Conservation (phyloP, 2,797 vertebrate species). For the Fringilla coelebs region DNA sequence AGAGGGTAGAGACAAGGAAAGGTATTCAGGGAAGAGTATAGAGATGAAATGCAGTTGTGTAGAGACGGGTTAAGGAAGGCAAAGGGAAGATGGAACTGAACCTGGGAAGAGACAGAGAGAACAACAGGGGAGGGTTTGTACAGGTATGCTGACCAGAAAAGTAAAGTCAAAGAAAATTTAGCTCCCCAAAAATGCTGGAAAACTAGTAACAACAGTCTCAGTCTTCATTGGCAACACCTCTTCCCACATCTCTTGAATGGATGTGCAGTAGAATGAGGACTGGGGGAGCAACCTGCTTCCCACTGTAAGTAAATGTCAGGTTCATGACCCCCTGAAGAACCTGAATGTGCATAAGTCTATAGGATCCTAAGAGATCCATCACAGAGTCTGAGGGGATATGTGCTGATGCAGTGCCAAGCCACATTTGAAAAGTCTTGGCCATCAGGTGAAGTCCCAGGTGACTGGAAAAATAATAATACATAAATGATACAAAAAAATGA, state of each 20-base stretch:
- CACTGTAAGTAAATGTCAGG: not conserved
- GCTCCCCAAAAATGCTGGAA: not conserved
- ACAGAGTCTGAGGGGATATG: not conserved
- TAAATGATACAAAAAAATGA: not conserved
- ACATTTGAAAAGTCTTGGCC: not conserved
- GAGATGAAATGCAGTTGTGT: not conserved
- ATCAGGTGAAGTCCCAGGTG: not conserved
- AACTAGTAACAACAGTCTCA: not conserved
- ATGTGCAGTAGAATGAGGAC: not conserved
- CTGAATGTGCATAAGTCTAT: not conserved
- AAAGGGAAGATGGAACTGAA: not conserved
- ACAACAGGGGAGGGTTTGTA: not conserved
- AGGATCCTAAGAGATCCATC: not conserved
- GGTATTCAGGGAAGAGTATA: not conserved
- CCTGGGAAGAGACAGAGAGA: not conserved
- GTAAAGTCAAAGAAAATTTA: not conserved
- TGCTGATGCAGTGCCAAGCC: too few species aligned
- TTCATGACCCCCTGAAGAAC: not conserved
- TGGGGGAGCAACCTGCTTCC: fast-evolving
- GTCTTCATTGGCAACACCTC: not conserved
- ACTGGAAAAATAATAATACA: not conserved
- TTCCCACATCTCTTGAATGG: not conserved
- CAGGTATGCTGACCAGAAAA: not conserved
- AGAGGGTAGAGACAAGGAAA: not conserved
- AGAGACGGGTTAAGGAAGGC: not conserved